phyloP scores from a whole-genome alignment of 1,140 invertebrate genomes.

The Diorhabda elongata region DNA sequence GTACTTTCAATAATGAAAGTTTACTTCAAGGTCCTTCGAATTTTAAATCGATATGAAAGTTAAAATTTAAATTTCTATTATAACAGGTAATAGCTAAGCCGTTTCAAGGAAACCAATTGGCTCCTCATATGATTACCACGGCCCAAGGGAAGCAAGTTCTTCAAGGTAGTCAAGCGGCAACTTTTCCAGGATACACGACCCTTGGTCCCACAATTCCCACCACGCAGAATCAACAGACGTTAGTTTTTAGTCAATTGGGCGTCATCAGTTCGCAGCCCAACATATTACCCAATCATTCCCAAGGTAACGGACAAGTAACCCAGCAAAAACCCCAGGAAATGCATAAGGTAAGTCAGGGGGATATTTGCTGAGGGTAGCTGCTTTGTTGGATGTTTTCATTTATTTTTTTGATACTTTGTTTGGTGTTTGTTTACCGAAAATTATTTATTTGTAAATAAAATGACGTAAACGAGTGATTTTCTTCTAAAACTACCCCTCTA shows the following conservation, averaged over 20 bases:
- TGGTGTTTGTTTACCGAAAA: too few relatives aligned
- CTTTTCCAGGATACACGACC: constrained; percentile 65
- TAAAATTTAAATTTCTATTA: constrained; percentile 7
- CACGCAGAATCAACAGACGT: constrained; percentile 67
- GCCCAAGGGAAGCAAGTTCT: constrained; percentile 65
- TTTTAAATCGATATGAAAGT: too few relatives aligned
- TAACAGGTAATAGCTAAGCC: constrained; percentile 73
- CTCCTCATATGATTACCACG: constrained; percentile 73
- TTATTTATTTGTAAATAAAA: too few relatives aligned
- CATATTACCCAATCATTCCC: constrained; percentile 54
- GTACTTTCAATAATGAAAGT: too few relatives aligned
- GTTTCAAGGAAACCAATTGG: constrained; percentile 72
- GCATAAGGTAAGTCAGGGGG: constrained; percentile 34
- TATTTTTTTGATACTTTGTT: too few relatives aligned
- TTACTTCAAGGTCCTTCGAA: too few relatives aligned
- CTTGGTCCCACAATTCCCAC: constrained; percentile 71
- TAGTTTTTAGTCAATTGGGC: constrained; percentile 73
- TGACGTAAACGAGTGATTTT: too few relatives aligned
- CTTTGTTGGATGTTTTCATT: neutral
- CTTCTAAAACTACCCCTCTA: too few relatives aligned
- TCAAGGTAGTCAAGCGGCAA: constrained; percentile 54
- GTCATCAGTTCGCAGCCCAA: constrained; percentile 71
- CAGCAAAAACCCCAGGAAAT: constrained; percentile 49
- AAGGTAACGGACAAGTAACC: constrained; percentile 41
- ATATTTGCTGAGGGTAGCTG: neutral